Percentiles rank a stretch among this genome's conserved stretches.
Conservation (phyloP, 2,888 invertebrate genomes). For the Eucera pruinosa region DNA sequence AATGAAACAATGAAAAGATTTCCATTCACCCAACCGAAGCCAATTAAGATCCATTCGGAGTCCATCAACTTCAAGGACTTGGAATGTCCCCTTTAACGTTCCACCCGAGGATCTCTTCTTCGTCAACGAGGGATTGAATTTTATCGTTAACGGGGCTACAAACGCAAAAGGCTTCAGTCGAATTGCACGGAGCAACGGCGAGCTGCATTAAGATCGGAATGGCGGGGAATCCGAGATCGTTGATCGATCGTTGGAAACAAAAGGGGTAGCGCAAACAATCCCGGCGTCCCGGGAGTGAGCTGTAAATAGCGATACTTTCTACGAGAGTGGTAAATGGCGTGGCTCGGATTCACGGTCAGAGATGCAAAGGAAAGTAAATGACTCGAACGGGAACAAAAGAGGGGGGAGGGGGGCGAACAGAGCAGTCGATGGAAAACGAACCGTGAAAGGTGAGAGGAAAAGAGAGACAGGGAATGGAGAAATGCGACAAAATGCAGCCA, state of each 20-base stretch:
- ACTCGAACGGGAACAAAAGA: slow-evolving; percentile 47
- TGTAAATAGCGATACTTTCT: slow-evolving; percentile 40
- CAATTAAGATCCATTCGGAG: not conserved
- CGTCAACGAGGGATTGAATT: not conserved
- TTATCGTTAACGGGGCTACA: not conserved
- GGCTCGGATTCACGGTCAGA: slow-evolving; percentile 48
- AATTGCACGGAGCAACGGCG: slow-evolving; percentile 18
- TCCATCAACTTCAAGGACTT: not conserved
- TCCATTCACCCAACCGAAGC: not conserved
- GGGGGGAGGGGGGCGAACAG: slow-evolving; percentile 43
- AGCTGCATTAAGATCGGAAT: slow-evolving; percentile 25
- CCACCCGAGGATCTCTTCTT: too few relatives aligned
- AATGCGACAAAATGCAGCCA: slow-evolving; percentile 67
- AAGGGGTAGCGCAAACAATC: slow-evolving; percentile 21
- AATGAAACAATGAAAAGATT: not conserved
- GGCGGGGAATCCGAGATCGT: not conserved
- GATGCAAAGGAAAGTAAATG: slow-evolving; percentile 36
- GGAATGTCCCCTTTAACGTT: too few relatives aligned
- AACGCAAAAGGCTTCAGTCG: not conserved
- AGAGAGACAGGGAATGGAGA: slow-evolving; percentile 19
- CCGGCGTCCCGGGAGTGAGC: slow-evolving; percentile 12
- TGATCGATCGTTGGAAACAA: slow-evolving; percentile 37
- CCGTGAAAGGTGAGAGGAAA: slow-evolving; percentile 25
- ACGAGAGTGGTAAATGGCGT: slow-evolving; percentile 41
- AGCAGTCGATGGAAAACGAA: slow-evolving; percentile 46